A percentile compares a stretch with the other conserved stretches of the same genome.
Conservation (phyloP, 1,140 invertebrate genomes). For the Rhynchophorus ferrugineus region DNA sequence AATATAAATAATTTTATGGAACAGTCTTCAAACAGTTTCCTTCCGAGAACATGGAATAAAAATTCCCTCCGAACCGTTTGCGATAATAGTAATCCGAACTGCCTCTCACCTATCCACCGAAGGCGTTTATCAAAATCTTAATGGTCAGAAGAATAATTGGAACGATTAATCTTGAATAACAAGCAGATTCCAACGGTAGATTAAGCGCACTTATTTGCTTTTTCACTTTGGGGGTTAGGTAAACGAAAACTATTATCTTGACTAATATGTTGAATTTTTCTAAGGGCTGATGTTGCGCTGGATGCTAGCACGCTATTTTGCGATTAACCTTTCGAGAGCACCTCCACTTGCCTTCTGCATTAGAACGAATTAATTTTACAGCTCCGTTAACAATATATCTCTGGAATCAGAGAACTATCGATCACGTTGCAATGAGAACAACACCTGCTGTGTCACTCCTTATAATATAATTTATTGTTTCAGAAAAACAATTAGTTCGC, state of each 20-base stretch:
- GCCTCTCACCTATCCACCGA: background rate
- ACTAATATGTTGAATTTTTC: conserved; percentile 12
- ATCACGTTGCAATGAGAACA: background rate
- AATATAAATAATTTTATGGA: too few species aligned
- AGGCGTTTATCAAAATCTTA: conserved; percentile 4
- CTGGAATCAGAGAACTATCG: background rate
- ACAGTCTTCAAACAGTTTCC: too few species aligned
- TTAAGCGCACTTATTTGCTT: conserved; percentile 9
- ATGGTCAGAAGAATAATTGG: conserved; percentile 7
- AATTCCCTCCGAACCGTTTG: too few species aligned
- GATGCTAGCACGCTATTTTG: conserved; percentile 5
- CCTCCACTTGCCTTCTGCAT: conserved; percentile 4
- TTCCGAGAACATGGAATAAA: too few species aligned
- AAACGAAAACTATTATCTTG: conserved; percentile 13
- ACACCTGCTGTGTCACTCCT: background rate
- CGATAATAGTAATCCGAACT: background rate
- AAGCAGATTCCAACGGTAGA: conserved; percentile 3
- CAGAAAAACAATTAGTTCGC: too few species aligned
- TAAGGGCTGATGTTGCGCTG: background rate
- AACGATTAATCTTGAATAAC: conserved; percentile 5
- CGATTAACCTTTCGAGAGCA: conserved; percentile 10
- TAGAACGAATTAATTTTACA: conserved; percentile 11
- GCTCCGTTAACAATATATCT: conserved; percentile 8
- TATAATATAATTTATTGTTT: too few species aligned
- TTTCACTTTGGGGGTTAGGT: conserved; percentile 10